phyloP scores from a whole-genome alignment of 1,140 invertebrate genomes.

The Orius laevigatus region DNA sequence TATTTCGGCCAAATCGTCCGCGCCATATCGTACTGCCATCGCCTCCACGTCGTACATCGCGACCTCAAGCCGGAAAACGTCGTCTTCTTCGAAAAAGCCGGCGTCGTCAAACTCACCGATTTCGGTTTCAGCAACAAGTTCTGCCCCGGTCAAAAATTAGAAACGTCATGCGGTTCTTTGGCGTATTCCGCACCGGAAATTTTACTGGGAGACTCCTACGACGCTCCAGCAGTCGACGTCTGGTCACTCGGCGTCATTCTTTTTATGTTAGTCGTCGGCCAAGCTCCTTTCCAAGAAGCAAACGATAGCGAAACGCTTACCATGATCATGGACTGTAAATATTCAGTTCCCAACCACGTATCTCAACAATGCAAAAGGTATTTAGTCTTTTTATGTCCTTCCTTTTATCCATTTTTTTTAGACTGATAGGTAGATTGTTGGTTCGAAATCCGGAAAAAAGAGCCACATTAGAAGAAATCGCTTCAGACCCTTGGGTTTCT shows the following conservation, averaged over 20 bases:
- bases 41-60: conserved; percentile 80
- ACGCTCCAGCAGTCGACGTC: conserved; percentile 88
- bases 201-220: conserved; percentile 85
- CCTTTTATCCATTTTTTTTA: conserved; percentile 26
- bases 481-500: conserved; percentile 72
- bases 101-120: conserved; percentile 95
- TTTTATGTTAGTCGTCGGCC: conserved; percentile 95
- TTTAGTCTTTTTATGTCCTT: conserved; percentile 16
- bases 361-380: conserved; percentile 72
- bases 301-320: conserved; percentile 98
- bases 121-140: conserved; percentile 98
- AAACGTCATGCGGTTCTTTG: conserved; percentile 97
- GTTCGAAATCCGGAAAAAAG: conserved; percentile 81
- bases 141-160: conserved; percentile 89
- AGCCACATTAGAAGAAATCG: conserved; percentile 74
- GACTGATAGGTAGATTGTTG: conserved; percentile 81
- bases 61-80: conserved; percentile 99
- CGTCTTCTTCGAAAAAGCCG: conserved; percentile 94
- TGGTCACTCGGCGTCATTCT: conserved; percentile 98
- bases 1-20: conserved; percentile 93
- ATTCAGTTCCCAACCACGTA: conserved; percentile 77
- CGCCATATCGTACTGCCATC: conserved; percentile 96
- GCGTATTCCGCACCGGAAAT: conserved; percentile 99
- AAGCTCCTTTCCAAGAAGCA: conserved; percentile 94
- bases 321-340: conserved; percentile 99